Evolutionary conservation across 2,113 vertebrate species (phyloP).

Genomic region (Crypturellus undulatus): DNA sequence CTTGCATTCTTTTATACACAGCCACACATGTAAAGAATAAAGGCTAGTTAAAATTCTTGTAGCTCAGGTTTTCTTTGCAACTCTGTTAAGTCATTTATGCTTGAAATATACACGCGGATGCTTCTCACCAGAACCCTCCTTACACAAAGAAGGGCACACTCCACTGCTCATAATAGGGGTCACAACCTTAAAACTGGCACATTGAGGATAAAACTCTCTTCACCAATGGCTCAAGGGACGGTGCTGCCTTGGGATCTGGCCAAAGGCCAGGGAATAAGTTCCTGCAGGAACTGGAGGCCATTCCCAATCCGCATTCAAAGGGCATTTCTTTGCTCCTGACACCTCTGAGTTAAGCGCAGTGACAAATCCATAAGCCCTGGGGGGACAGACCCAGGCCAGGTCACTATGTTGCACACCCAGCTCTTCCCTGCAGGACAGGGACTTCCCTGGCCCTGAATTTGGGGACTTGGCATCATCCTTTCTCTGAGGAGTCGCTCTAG

Average conservation of each 20-base stretch:
- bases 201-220: constrained; percentile 15
- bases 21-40: constrained; percentile 20
- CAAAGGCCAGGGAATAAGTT: background rate
- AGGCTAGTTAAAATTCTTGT: constrained; percentile 45
- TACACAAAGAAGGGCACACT: constrained; percentile 14
- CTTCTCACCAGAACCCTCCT: background rate
- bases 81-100: background rate
- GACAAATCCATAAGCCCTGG: background rate
- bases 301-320: background rate
- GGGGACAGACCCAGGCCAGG: background rate
- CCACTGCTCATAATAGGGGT: background rate
- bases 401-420: background rate
- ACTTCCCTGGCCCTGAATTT: background rate
- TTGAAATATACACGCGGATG: constrained; percentile 12
- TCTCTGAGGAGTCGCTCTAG: background rate
- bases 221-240: background rate
- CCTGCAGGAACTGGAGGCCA: background rate
- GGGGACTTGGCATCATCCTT: background rate
- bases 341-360: background rate
- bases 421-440: background rate
- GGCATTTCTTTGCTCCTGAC: background rate
- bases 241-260: background rate
- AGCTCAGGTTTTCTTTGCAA: constrained; percentile 30
- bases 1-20: background rate
- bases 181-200: background rate